These are phyloP conservation scores for Brassicogethes aeneus DNA, from an alignment of 2,888 invertebrate species.

Conservation along the genomic window DNA sequence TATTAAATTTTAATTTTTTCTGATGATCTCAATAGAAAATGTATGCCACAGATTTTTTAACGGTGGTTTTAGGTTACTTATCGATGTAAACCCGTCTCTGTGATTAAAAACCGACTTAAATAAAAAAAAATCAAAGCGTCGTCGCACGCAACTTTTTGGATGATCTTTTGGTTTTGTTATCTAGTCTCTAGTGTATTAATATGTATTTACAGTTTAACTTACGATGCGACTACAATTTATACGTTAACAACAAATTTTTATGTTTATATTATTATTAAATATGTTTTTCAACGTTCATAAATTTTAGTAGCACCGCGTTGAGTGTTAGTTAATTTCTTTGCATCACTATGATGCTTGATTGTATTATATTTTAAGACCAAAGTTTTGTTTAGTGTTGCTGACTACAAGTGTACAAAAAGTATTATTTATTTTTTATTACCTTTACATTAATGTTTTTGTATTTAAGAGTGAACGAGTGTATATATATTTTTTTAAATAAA, in stretches of 20 bases:
- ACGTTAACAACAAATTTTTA: slow-evolving; percentile 6
- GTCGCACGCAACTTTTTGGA: no score
- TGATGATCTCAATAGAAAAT: no score
- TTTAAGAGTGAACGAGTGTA: background rate
- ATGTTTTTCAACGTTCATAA: no score
- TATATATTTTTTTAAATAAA: background rate
- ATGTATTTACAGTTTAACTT: background rate
- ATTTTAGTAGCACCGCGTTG: background rate
- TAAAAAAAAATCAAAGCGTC: no score
- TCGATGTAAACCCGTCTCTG: no score
- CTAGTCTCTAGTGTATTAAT: slow-evolving; percentile 32
- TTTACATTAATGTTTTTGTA: background rate
- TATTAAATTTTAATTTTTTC: no score
- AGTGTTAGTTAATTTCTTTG: slow-evolving; percentile 6
- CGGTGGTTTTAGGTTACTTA: background rate
- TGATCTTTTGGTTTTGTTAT: slow-evolving; percentile 28
- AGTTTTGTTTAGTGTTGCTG: slow-evolving; percentile 18
- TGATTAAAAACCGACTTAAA: no score
- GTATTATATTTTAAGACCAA: slow-evolving; percentile 24
- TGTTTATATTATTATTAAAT: no score
- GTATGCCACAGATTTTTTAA: no score
- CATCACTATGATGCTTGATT: slow-evolving; percentile 7
- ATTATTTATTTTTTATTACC: slow-evolving; percentile 15
- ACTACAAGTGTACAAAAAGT: slow-evolving; percentile 19
- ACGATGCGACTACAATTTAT: slow-evolving; percentile 2